Conservation (phyloP, 2,888 invertebrate genomes). For the Melanostoma scalare region DNA sequence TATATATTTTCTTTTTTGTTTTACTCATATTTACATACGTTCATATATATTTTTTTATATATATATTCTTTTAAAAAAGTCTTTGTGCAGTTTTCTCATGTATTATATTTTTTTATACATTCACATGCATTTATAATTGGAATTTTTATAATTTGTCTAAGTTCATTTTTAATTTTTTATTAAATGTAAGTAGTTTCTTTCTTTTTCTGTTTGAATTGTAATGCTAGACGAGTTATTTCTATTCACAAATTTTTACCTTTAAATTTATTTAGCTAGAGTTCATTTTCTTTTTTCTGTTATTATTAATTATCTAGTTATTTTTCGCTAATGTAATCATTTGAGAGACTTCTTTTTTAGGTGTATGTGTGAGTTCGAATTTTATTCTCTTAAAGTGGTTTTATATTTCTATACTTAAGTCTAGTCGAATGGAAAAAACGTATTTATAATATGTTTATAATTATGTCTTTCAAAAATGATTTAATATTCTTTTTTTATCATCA, state of each 20-base stretch:
- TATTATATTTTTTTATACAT: conserved; percentile 33
- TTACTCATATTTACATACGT: conserved; percentile 59
- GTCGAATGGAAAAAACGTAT: conserved; percentile 67
- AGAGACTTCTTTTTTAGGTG: conserved; percentile 17
- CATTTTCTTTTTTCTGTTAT: conserved; percentile 18
- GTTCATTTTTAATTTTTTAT: conserved; percentile 40
- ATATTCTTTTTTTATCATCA: conserved; percentile 10
- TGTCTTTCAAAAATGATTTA: conserved; percentile 35
- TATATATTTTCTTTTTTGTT: conserved; percentile 34
- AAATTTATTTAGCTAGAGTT: conserved; percentile 62
- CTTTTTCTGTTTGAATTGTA: conserved; percentile 22
- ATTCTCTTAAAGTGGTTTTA: conserved; percentile 52
- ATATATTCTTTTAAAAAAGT: conserved; percentile 69
- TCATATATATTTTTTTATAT: conserved; percentile 42
- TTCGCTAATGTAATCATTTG: conserved; percentile 42
- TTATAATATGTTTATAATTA: conserved; percentile 55
- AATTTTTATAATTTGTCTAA: conserved; percentile 68
- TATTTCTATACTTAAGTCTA: conserved; percentile 52
- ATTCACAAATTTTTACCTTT: conserved; percentile 60
- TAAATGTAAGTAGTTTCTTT: conserved; percentile 56
- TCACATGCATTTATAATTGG: conserved; percentile 62
- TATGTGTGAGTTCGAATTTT: conserved; percentile 63
- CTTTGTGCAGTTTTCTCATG: conserved; percentile 69
- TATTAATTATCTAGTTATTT: conserved; percentile 17
- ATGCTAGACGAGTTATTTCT: conserved; percentile 65